A percentile compares a stretch with the other conserved stretches of the same genome.
Evolutionary conservation across 92 coral and sea anemone species (phyloP).

Genomic region (Chrysogorgia sp.): DNA sequence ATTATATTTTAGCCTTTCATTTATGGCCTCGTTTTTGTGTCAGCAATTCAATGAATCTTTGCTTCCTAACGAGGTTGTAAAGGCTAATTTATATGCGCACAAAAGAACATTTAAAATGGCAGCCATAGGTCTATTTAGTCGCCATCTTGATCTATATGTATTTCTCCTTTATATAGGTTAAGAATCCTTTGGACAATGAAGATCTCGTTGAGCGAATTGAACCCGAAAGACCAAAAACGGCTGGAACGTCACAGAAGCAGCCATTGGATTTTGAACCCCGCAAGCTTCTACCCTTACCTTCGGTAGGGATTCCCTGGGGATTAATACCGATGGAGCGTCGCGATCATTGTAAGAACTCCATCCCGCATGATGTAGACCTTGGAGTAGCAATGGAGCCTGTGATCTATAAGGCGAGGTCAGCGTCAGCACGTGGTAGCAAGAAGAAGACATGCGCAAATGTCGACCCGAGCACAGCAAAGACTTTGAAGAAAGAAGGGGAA

Average conservation of each 20-base stretch:
- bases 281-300: conserved; percentile 16
- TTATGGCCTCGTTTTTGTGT: too few species aligned
- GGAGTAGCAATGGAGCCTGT: conserved; percentile 90
- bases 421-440: conserved; percentile 5
- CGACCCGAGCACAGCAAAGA: background rate
- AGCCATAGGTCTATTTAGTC: background rate
- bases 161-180: background rate
- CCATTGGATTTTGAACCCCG: conserved; percentile 10
- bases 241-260: background rate
- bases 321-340: conserved; percentile 5
- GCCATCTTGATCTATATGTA: background rate
- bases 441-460: background rate
- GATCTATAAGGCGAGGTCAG: conserved; percentile 3
- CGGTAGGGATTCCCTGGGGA: conserved; percentile 36
- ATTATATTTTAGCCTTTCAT: too few species aligned
- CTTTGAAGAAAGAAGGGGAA: background rate
- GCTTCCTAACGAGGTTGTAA: too few species aligned
- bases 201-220: background rate
- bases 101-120: too few species aligned
- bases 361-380: conserved; percentile 72
- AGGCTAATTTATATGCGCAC: too few species aligned
- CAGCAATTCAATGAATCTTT: too few species aligned
- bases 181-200: background rate
- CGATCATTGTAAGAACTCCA: conserved; percentile 81
- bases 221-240: background rate